Base-by-base conservation (phyloP, 2,113 vertebrate genomes). In the Dasypus novemcinctus region DNA sequence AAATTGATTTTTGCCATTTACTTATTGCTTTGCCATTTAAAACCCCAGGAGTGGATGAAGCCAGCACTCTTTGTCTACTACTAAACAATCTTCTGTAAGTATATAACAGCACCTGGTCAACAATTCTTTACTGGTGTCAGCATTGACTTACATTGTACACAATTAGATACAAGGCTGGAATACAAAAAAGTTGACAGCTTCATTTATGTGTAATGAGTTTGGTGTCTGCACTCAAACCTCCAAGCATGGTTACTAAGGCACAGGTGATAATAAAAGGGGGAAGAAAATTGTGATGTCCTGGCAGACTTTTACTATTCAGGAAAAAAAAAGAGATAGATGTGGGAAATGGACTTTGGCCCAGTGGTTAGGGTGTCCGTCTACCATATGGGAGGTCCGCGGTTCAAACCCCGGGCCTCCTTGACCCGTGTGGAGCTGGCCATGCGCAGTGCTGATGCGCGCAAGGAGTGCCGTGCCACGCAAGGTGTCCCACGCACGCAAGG, bases 181-280 rank as follows among this genome's bases (percentile, higher is more conserved):
- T 69, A 21, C 2, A 87, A 93, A 72, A 76, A 82, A 75, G 80
- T n/a, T 57, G 29, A n/a, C 49, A 33, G 13, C 68, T 72, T 59
- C 41, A 27, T 54, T 85, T 96, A 80, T 72, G 6, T 93, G 14
- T 79, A 38, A 74, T 57, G 43, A 93, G 78, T 78, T 90, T 93
- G 36, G 25, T 25, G 75, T 81, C 71, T 92, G 11, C 66, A 17
- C 29, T 79, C 38, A 46, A 64, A 92, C 23, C 46, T 90, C 29
- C 20, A 91, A 93, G 38, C n/a, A 9, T 57, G 27, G 11, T 95
- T 74, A 75, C 49, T 69, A 84, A 95, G n/a, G 10, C 52, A 9
- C 15, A 95, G n/a, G 12, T 84, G 72, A 63, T 41, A 71, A 52
- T 86, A 72, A 82, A 83, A 95, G 46, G 29, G 18, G 49, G 31